Evolutionary conservation across 1,140 invertebrate genomes (phyloP).

Genomic region (Neodiprion fabricii): DNA sequence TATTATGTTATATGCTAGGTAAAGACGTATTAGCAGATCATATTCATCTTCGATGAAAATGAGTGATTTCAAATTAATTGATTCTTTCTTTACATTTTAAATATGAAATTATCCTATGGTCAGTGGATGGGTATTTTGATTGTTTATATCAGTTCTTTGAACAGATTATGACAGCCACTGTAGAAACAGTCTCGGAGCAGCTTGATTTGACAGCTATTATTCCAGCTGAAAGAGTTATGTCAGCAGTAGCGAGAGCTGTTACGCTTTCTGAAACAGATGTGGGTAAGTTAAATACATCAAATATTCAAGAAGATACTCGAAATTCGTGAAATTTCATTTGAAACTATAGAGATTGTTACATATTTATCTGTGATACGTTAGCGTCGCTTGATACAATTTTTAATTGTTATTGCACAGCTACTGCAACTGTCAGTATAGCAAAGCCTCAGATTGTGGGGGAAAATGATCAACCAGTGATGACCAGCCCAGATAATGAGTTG

Average conservation of each 20-base stretch:
- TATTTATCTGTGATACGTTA: background rate
- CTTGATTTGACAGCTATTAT: conserved; percentile 82
- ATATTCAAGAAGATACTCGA: conserved; percentile 13
- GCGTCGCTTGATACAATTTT: conserved; percentile 11
- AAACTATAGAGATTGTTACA: conserved; percentile 18
- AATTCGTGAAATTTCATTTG: background rate
- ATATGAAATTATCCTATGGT: background rate
- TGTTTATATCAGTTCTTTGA: conserved; percentile 61
- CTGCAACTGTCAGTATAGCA: conserved; percentile 69
- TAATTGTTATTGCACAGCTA: conserved; percentile 53
- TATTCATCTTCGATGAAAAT: too few species aligned
- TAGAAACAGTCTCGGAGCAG: conserved; percentile 90
- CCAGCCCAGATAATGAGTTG: conserved; percentile 73
- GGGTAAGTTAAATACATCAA: conserved; percentile 61
- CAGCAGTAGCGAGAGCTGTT: conserved; percentile 83
- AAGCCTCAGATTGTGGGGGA: conserved; percentile 73
- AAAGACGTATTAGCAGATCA: too few species aligned
- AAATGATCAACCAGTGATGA: conserved; percentile 71
- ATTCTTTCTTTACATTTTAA: too few species aligned
- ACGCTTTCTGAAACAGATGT: conserved; percentile 90
- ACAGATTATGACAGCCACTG: conserved; percentile 91
- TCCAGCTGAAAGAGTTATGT: conserved; percentile 80
- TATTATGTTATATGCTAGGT: too few species aligned
- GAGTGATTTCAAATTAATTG: too few species aligned
- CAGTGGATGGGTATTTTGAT: conserved; percentile 43